Percentiles rank a stretch among this genome's conserved stretches.
Conservation (phyloP, 2,797 vertebrate genomes). For the Tapera naevia region DNA sequence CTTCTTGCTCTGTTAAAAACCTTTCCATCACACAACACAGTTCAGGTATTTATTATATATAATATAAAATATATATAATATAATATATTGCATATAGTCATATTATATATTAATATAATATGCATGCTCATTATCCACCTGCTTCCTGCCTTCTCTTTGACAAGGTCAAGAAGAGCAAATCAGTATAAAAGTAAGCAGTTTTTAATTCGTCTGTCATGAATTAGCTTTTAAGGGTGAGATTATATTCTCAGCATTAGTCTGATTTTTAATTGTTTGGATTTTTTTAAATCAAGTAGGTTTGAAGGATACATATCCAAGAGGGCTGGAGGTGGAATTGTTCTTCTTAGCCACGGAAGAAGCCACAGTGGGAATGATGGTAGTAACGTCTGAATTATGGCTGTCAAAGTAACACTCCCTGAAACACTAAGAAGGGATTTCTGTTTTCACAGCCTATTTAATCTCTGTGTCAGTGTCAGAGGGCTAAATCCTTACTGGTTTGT, state of each 20-base stretch:
- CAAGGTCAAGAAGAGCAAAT: not conserved
- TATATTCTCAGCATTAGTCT: not conserved
- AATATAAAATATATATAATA: too few relatives aligned
- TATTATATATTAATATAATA: too few relatives aligned
- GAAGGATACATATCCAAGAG: not conserved
- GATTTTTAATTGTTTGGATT: not conserved
- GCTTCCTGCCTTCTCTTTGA: not conserved
- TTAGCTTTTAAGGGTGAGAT: not conserved
- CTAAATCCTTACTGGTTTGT: not conserved
- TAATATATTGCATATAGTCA: too few relatives aligned
- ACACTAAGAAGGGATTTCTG: not conserved
- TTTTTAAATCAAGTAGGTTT: not conserved
- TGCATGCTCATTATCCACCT: not conserved
- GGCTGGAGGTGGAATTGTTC: not conserved
- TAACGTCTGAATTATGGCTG: not conserved
- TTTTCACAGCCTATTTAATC: not conserved
- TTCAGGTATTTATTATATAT: too few relatives aligned
- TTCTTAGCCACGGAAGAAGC: not conserved
- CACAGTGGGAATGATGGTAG: not conserved
- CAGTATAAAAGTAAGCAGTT: not conserved
- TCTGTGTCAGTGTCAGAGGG: not conserved
- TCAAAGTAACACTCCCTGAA: not conserved
- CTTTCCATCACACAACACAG: not conserved
- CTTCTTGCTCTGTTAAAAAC: not conserved
- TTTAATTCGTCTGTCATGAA: not conserved